Evolutionary conservation across 2,888 invertebrate species (phyloP).

Genomic region (Drosophila koepferae): DNA sequence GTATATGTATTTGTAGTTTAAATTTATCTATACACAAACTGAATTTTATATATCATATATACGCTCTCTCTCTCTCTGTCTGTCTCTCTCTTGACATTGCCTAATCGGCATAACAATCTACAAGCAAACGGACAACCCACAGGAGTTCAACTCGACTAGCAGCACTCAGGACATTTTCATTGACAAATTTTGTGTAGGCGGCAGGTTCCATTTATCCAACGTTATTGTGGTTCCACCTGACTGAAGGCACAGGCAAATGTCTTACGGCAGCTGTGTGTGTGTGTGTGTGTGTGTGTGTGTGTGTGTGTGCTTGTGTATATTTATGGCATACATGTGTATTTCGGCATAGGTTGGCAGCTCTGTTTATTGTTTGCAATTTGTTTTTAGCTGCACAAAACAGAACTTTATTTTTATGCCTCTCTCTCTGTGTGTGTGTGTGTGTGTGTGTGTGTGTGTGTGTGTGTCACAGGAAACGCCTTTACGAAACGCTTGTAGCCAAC

Average conservation of each 20-base stretch:
- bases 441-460: neutral
- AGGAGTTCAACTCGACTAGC: constrained; percentile 8
- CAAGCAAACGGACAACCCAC: constrained; percentile 30
- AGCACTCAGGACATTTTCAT: constrained; percentile 28
- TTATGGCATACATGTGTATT: constrained; percentile 40
- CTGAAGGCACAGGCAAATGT: constrained; percentile 26
- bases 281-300: neutral
- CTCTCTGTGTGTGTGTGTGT: neutral
- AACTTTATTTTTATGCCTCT: constrained; percentile 66
- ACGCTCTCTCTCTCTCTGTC: neutral
- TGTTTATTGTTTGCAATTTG: constrained; percentile 79
- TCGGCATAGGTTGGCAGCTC: constrained; percentile 39
- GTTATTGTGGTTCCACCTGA: constrained; percentile 38
- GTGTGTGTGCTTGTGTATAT: constrained; percentile 24
- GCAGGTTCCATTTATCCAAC: constrained; percentile 8
- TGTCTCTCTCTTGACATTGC: neutral
- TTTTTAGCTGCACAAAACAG: constrained; percentile 73
- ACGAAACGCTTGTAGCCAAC: constrained; percentile 10
- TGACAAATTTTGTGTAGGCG: constrained; percentile 47
- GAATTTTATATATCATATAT: neutral
- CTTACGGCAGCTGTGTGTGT: constrained; percentile 6
- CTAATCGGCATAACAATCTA: neutral
- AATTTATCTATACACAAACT: too few species aligned
- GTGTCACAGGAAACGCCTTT: constrained; percentile 16
- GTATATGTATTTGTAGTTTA: too few species aligned